A percentile compares a stretch with the other conserved stretches of the same genome.
Conservation (phyloP, 1,140 invertebrate species). For the Drosophila orosa region DNA sequence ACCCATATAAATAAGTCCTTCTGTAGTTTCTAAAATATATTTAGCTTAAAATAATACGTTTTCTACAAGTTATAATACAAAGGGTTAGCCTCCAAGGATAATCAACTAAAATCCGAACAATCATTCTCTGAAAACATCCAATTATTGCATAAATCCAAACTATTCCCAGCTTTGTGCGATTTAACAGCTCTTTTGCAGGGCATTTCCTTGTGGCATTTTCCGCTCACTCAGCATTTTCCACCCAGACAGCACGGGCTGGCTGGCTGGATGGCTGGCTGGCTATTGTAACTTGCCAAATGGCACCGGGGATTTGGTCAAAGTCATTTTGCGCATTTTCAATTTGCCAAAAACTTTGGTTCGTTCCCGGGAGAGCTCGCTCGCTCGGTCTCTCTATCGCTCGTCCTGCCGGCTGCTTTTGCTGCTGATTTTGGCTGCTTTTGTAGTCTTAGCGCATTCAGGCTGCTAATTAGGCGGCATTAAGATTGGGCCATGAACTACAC, state of each 20-base stretch:
- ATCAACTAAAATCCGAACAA: neutral
- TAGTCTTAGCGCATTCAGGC: conserved; percentile 81
- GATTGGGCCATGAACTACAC: conserved; percentile 19
- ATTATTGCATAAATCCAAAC: conserved; percentile 11
- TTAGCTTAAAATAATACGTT: no score
- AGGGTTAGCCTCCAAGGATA: no score
- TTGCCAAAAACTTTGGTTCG: conserved; percentile 68
- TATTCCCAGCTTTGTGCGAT: conserved; percentile 4
- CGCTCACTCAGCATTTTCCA: conserved; percentile 47
- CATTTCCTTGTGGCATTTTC: conserved; percentile 34
- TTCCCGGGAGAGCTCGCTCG: conserved; percentile 12
- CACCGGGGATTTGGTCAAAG: conserved; percentile 78
- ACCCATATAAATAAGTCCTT: no score
- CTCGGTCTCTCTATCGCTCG: conserved; percentile 1
- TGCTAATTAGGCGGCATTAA: conserved; percentile 80
- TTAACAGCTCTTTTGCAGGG: conserved; percentile 16
- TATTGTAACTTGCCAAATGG: conserved; percentile 77
- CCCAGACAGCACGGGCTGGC: conserved; percentile 47
- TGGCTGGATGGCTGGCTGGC: conserved; percentile 9
- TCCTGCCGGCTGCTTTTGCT: conserved; percentile 22
- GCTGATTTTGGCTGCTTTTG: conserved; percentile 60
- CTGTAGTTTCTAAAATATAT: no score
- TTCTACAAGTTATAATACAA: no score
- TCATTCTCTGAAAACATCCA: neutral
- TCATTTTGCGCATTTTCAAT: conserved; percentile 82